Evolutionary conservation across 2,113 vertebrate genomes (phyloP).

Genomic region (Myodes glareolus): DNA sequence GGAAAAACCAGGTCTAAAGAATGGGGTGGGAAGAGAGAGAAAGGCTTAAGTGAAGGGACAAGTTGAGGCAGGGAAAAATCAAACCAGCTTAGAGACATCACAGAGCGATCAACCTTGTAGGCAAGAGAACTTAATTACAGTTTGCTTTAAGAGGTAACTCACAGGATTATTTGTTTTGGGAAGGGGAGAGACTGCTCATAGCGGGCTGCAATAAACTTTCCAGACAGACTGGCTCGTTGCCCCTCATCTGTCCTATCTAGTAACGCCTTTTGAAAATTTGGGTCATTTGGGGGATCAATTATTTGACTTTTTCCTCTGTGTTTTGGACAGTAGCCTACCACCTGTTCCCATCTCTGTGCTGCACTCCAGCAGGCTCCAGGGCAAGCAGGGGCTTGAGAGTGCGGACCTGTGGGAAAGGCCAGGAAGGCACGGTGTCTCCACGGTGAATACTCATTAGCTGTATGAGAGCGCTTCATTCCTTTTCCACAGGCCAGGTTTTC

Average conservation of each 20-base stretch:
- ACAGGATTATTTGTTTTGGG: constrained; percentile 60
- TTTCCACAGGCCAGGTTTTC: constrained; percentile 60
- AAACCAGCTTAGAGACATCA: constrained; percentile 57
- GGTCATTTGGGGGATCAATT: neutral
- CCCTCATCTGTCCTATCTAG: neutral
- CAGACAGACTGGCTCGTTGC: neutral
- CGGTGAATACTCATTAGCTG: constrained; percentile 53
- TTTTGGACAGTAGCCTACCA: neutral
- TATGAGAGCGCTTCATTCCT: constrained; percentile 42
- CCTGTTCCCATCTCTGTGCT: neutral
- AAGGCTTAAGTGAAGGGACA: constrained; percentile 29
- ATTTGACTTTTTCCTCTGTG: neutral
- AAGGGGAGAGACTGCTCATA: neutral
- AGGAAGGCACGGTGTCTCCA: neutral
- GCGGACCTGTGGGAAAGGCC: constrained; percentile 50
- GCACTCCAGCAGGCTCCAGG: neutral
- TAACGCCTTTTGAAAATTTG: neutral
- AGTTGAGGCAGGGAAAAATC: constrained; percentile 57
- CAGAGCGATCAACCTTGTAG: constrained; percentile 43
- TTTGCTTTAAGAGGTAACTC: constrained; percentile 60
- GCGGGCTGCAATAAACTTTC: constrained; percentile 4
- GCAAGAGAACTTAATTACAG: constrained; percentile 63
- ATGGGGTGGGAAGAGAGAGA: neutral
- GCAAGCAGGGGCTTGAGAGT: constrained; percentile 62
- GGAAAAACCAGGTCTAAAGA: neutral